A percentile compares a stretch with the other conserved stretches of the same genome.
Evolutionary conservation across 2,888 invertebrate genomes (phyloP).

Genomic region (Drosophila putrida): DNA sequence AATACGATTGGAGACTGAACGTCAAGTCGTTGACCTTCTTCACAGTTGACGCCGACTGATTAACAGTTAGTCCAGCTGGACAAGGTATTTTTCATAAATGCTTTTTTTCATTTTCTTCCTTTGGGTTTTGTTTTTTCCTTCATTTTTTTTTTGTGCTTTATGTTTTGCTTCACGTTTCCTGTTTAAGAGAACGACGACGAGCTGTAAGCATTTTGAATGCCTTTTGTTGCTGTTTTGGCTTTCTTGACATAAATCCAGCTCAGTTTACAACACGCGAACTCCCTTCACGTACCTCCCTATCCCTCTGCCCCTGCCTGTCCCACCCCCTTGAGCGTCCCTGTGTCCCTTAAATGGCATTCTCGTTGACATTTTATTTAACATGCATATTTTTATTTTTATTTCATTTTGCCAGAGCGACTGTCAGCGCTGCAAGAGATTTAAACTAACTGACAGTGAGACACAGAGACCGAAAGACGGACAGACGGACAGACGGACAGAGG

Average conservation of each 20-base stretch:
- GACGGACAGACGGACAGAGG: conserved; percentile 1
- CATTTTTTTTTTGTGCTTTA: conserved; percentile 1
- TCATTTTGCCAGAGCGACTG: conserved; percentile 66
- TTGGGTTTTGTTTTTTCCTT: not conserved
- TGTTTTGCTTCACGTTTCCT: conserved; percentile 40
- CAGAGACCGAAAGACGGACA: not conserved
- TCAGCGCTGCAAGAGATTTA: conserved; percentile 70
- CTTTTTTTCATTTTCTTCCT: not conserved
- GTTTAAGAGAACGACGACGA: conserved; percentile 30
- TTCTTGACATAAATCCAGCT: conserved; percentile 77
- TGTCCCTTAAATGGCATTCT: conserved; percentile 66
- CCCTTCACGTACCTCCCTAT: not conserved
- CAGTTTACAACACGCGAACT: conserved; percentile 64
- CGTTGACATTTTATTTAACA: conserved; percentile 78
- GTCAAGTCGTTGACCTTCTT: conserved; percentile 30
- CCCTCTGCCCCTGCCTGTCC: not conserved
- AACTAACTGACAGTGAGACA: conserved; percentile 60
- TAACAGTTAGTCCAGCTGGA: conserved; percentile 23
- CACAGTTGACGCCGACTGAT: conserved; percentile 25
- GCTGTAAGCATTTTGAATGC: conserved; percentile 58
- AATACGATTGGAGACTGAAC: not conserved
- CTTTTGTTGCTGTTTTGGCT: conserved; percentile 67
- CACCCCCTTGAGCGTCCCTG: not conserved
- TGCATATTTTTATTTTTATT: conserved; percentile 62
- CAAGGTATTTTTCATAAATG: conserved; percentile 19